Evolutionary conservation across 37 sponge, comb jelly and placozoan genomes (phyloP).

Genomic region (Aplysina aerophoba): DNA sequence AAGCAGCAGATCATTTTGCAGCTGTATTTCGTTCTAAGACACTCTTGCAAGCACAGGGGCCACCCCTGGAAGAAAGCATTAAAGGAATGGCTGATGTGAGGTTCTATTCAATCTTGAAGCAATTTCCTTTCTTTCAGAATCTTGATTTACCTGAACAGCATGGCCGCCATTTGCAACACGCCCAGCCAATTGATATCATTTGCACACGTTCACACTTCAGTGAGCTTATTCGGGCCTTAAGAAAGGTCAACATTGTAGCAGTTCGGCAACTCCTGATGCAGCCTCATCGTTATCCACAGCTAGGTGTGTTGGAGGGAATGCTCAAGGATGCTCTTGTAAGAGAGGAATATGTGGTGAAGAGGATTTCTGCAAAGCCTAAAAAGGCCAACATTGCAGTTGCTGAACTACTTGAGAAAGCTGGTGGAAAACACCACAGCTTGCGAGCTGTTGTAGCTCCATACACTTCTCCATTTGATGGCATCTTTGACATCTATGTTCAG

Average conservation of each 20-base stretch:
- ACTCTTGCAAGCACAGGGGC: constrained; percentile 22
- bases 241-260: background rate
- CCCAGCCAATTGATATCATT: too few species aligned
- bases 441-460: background rate
- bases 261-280: background rate
- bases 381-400: background rate
- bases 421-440: background rate
- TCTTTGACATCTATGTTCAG: constrained; percentile 16
- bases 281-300: background rate
- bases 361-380: background rate
- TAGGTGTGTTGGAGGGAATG: background rate
- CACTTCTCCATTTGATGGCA: constrained; percentile 15
- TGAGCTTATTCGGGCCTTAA: too few species aligned
- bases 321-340: background rate
- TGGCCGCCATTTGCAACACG: too few species aligned
- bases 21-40: constrained; percentile 9
- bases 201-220: too few species aligned
- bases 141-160: too few species aligned
- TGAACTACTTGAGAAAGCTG: background rate
- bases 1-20: constrained; percentile 42
- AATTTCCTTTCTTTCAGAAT: too few species aligned
- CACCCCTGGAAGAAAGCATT: background rate
- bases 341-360: constrained; percentile 24
- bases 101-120: background rate
- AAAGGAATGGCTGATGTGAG: background rate